Base-by-base conservation (phyloP, 2,797 vertebrate species). In the Potorous gilbertii region DNA sequence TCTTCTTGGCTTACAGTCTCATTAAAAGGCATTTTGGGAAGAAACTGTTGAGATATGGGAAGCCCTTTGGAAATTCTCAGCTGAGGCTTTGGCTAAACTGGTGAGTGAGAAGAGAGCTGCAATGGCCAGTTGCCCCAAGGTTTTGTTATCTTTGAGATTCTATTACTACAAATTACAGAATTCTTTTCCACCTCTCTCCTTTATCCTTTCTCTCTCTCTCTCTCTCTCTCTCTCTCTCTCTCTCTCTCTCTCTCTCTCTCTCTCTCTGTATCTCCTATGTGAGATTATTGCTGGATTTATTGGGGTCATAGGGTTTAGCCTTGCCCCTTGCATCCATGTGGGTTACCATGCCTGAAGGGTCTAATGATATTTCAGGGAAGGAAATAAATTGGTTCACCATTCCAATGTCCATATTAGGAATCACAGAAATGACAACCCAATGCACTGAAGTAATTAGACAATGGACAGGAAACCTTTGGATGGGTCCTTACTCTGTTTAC, bases 31-130 rank as follows among this genome's bases (percentile, higher is more conserved):
- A 98, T 96, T 98, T 98, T 87, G 99, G 99, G 81, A 93, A 99
- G 56, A 99, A 98, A 91, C 98, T 99, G 95, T 96, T 96, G 66
- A 94, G 11, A 11, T 98, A 98, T 97, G 98, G 99, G 95, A 98
- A n/a, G 34, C 99, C 99, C 0, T n/a, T 97, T 52, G 57, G 94
- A 52, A 98, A 95, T 92, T 98, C 98, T 95, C 98, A 99, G 95
- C 98, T 96, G 55, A 98, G 98, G 62, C n/a, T 56, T 55, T 98
- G 99, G 99, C 96, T 99, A 28, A 99, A 99, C 98, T 99, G 99
- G 99, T 99, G 97, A 99, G 99, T 98, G 46, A 87, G 92, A 91
- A 46, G 91, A 90, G 56, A 89, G 46, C 62, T 56, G 56, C 40
- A 90, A 0, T 34, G 92, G 56, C 16, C 5, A 9, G 56, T 57